Evolutionary conservation across 2,113 vertebrate genomes (phyloP).

Genomic region (Anoura caudifer): DNA sequence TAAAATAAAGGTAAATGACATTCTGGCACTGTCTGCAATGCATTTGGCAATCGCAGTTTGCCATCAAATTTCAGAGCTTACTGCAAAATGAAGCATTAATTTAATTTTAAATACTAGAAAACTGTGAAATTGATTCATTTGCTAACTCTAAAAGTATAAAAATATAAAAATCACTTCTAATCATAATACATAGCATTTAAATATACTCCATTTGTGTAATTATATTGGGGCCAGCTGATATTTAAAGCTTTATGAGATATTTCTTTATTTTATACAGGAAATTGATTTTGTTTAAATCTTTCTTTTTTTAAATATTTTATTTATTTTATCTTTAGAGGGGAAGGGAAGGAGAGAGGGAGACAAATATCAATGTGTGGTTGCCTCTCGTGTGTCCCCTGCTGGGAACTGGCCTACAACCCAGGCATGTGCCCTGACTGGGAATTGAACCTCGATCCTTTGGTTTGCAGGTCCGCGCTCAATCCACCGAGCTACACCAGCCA

Average conservation of each 20-base stretch:
- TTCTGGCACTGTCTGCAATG: background rate
- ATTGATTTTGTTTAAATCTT: background rate
- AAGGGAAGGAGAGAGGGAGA: too few relatives aligned
- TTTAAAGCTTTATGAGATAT: slow-evolving; percentile 39
- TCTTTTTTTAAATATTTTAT: too few relatives aligned
- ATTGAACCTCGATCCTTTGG: too few relatives aligned
- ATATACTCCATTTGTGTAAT: slow-evolving; percentile 47
- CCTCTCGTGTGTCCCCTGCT: too few relatives aligned
- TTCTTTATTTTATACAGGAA: slow-evolving; percentile 9
- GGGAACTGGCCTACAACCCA: too few relatives aligned
- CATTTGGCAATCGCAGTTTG: slow-evolving; percentile 43
- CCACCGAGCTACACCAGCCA: too few relatives aligned
- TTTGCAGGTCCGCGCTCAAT: too few relatives aligned
- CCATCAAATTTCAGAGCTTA: slow-evolving; percentile 47
- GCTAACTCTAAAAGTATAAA: slow-evolving; percentile 63
- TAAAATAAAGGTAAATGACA: slow-evolving; percentile 46
- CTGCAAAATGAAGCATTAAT: slow-evolving; percentile 58
- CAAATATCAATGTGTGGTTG: too few relatives aligned
- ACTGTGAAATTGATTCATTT: slow-evolving; percentile 58
- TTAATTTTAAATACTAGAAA: slow-evolving; percentile 61
- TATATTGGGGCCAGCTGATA: slow-evolving; percentile 43
- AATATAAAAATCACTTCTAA: slow-evolving; percentile 34
- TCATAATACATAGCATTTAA: slow-evolving; percentile 36
- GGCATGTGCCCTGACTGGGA: too few relatives aligned
- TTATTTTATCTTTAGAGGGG: too few relatives aligned